These are phyloP conservation scores for Habropoda laboriosa DNA, from an alignment of 1,140 invertebrate species.

Conservation along the genomic window DNA sequence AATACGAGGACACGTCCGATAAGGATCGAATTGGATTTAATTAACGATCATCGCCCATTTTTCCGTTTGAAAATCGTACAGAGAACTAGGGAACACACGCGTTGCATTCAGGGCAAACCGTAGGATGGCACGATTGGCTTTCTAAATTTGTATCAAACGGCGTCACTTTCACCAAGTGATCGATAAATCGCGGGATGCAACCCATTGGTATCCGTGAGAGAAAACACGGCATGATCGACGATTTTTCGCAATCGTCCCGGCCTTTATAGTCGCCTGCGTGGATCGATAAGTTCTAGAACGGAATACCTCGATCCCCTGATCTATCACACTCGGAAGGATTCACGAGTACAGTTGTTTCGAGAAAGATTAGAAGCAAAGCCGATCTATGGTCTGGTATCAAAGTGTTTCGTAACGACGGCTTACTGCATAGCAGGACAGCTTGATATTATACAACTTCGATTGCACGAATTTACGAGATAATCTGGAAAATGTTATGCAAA, in stretches of 20 bases:
- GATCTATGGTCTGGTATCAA: constrained; percentile 1
- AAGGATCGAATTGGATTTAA: constrained; percentile 21
- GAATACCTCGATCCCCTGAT: not conserved
- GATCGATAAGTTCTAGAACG: constrained; percentile 12
- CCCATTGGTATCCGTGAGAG: constrained; percentile 16
- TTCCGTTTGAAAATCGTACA: not conserved
- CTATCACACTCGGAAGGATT: constrained; percentile 6
- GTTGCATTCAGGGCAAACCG: constrained; percentile 29
- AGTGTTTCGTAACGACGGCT: constrained; percentile 16
- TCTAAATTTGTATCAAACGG: constrained; percentile 76
- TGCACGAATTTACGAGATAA: constrained; percentile 4
- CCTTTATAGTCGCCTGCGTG: constrained; percentile 10
- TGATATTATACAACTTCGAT: constrained; percentile 6
- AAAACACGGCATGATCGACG: constrained; percentile 33
- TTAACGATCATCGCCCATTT: constrained; percentile 1
- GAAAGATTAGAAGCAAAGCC: not conserved
- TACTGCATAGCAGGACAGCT: not conserved
- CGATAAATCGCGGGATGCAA: constrained; percentile 63
- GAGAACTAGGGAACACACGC: not conserved
- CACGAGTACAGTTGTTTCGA: not conserved
- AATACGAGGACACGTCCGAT: not conserved
- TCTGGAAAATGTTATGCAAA: not conserved
- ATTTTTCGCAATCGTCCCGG: constrained; percentile 8
- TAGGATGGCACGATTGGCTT: constrained; percentile 63
- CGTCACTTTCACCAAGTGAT: constrained; percentile 73